Evolutionary conservation across 2,888 invertebrate genomes (phyloP).

Genomic region (Lochmaea crataegi): DNA sequence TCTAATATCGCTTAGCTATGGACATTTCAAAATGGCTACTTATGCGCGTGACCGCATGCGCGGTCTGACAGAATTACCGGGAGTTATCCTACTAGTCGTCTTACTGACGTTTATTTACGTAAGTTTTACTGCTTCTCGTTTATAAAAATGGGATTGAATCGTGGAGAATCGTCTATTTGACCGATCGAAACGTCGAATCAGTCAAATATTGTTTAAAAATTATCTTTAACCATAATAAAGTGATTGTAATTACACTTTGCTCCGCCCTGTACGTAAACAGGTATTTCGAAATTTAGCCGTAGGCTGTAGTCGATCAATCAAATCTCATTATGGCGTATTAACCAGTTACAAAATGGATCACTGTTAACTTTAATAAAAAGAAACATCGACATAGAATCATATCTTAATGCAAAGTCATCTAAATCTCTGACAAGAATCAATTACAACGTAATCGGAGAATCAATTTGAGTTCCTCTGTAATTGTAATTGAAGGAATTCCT

Average conservation of each 20-base stretch:
- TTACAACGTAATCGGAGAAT: constrained; percentile 40
- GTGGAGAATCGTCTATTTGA: no score
- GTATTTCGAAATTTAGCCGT: constrained; percentile 26
- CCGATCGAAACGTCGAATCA: no score
- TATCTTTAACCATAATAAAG: not conserved
- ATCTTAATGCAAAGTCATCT: constrained; percentile 41
- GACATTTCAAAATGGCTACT: no score
- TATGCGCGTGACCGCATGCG: no score
- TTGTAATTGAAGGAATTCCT: constrained; percentile 35
- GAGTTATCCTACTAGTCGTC: no score
- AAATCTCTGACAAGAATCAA: constrained; percentile 41
- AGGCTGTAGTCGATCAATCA: constrained; percentile 33
- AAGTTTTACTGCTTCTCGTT: no score
- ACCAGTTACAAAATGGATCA: constrained; percentile 37
- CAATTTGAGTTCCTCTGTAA: constrained; percentile 39
- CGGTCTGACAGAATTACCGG: no score
- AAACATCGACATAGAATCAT: constrained; percentile 32
- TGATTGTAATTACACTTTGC: not conserved
- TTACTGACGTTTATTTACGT: no score
- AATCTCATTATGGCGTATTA: constrained; percentile 38
- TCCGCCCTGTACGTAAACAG: constrained; percentile 6
- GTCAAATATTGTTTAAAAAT: no score
- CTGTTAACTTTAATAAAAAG: constrained; percentile 32
- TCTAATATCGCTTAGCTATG: no score
- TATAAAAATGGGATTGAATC: no score